A percentile compares a stretch with the other conserved stretches of the same genome.
Conservation (phyloP, 2,113 vertebrate genomes). For the Gambusia affinis region DNA sequence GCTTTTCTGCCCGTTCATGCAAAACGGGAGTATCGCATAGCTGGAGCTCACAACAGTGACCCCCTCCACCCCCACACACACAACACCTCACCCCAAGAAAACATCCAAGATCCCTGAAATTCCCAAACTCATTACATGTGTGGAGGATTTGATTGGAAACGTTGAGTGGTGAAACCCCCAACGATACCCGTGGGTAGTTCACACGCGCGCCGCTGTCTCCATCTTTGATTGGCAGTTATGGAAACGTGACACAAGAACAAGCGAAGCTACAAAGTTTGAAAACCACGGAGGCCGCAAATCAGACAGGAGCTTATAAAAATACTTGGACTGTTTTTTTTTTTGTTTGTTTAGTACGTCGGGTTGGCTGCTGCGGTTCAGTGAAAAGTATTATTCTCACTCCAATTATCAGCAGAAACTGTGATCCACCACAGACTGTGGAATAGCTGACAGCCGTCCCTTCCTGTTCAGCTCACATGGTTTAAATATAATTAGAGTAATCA, state of each 20-base stretch:
- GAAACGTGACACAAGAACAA: background rate
- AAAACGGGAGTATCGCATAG: background rate
- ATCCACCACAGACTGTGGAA: background rate
- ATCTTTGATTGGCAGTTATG: background rate
- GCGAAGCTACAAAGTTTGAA: background rate
- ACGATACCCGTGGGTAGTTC: background rate
- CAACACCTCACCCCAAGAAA: background rate
- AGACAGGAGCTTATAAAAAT: background rate
- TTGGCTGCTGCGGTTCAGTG: background rate
- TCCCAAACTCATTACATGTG: constrained; percentile 13
- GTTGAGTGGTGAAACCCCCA: background rate
- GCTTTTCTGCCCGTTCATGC: background rate
- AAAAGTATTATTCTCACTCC: background rate
- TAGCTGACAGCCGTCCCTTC: background rate
- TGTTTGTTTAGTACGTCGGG: background rate
- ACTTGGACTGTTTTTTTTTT: no score
- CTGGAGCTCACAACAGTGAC: background rate
- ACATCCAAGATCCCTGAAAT: constrained; percentile 1
- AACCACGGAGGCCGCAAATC: background rate
- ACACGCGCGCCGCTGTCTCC: background rate
- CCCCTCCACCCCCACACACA: no score
- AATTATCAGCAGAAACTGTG: background rate
- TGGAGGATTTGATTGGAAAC: background rate
- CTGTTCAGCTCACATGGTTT: background rate
- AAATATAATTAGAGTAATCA: background rate